Evolutionary conservation across 2,797 vertebrate genomes (phyloP), one percentile per base, ranked within the genome.

Genomic region (Rhodeus uyekii): DNA sequence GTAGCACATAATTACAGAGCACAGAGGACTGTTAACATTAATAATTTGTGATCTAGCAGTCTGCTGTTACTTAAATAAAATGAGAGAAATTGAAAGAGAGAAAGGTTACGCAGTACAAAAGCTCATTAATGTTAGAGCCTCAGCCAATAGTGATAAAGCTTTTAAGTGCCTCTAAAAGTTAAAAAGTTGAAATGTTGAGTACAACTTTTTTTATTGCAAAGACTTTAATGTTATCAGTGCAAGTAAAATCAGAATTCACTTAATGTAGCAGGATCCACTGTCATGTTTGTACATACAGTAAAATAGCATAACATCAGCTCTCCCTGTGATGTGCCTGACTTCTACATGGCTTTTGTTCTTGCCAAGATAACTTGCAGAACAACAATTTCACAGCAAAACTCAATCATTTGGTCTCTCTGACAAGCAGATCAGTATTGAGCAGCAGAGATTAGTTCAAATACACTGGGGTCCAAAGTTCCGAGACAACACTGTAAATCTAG

Each of bases 401-500:
- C 83, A 74, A 81, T 88, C 84, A 86, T 63, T 82, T 29, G 39
- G 39, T 69, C 46, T 68, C 58, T 77, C 69, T 81, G 78, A 46
- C 84, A 85, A 78, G 80, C 58, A 46, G 75, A 65, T 53, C 74
- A 55, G 50, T 27, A 27, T 87, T 55, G 78, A 76, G 83, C 87
- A 80, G 90, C 90, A 87, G 89, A 93, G 87, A 92, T 91, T 89
- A 88, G 88, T 92, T 92, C 91, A 94, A 91, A 87, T 44, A 69
- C 19, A 72, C 2, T 34, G 27, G 18, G 42, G 39, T 18, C 24
- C 8, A 65, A 38, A 44, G 8, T 12, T 27, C 24, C 24, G 2
- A 69, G n/a, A 44, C 36, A 69, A 42, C 39, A 5, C 8, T 18
- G 24, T 8, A 69, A 69, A 71, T 9, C 27, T 48, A 16, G 27